These are phyloP conservation scores for Peromyscus eremicus DNA, from an alignment of 2,797 vertebrate species.

Conservation along the genomic window DNA sequence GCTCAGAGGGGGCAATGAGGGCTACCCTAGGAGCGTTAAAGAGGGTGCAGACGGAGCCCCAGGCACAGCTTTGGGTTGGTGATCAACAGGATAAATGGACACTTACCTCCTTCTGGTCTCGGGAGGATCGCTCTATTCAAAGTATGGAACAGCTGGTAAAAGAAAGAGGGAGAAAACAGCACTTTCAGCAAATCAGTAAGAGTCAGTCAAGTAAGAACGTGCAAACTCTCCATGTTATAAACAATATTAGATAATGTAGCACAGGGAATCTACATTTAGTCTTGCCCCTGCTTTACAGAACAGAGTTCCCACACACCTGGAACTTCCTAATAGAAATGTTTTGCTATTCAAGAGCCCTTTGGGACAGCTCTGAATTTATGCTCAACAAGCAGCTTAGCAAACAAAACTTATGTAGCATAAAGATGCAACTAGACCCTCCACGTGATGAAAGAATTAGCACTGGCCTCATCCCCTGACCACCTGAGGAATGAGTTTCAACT, in stretches of 20 bases:
- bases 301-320: not conserved
- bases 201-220: not conserved
- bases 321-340: not conserved
- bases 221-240: not conserved
- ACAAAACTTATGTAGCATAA: not conserved
- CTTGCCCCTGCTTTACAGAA: no score
- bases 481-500: not conserved
- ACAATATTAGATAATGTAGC: not conserved
- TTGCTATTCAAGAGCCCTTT: not conserved
- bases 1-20: not conserved
- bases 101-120: constrained; percentile 90
- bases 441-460: not conserved
- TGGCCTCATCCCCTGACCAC: not conserved
- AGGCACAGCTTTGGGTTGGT: not conserved
- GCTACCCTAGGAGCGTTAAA: no score
- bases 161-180: constrained; percentile 55
- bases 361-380: not conserved
- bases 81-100: not conserved
- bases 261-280: not conserved
- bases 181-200: constrained; percentile 54
- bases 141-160: constrained; percentile 86
- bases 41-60: not conserved
- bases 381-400: no score
- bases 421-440: no score
- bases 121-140: constrained; percentile 85